A percentile compares a stretch with the other conserved stretches of the same genome.
Evolutionary conservation across 2,888 invertebrate genomes (phyloP).

Genomic region (Agonopterix heracliana): DNA sequence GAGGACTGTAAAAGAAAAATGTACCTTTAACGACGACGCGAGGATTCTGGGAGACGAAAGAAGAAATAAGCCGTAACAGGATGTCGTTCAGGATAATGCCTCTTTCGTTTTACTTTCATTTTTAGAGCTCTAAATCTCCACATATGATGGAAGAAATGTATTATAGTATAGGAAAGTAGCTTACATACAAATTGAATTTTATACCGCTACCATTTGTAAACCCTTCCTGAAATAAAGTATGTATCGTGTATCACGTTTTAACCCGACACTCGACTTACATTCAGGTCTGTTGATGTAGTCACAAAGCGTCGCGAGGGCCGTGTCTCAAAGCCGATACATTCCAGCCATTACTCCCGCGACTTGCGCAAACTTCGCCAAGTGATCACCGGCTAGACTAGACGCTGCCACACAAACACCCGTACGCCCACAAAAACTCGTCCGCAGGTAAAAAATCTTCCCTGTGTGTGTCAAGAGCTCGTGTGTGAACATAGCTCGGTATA

Average conservation of each 20-base stretch:
- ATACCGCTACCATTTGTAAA: neutral
- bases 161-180: neutral
- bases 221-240: neutral
- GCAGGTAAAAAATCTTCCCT: constrained; percentile 54
- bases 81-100: constrained; percentile 72
- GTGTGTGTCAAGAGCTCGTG: constrained; percentile 50
- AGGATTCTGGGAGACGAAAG: constrained; percentile 65
- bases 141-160: neutral
- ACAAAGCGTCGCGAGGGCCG: constrained; percentile 37
- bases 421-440: constrained; percentile 58
- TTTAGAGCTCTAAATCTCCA: constrained; percentile 20
- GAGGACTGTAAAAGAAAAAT: constrained; percentile 75
- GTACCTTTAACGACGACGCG: constrained; percentile 72
- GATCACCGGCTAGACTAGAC: constrained; percentile 65
- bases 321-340: constrained; percentile 51
- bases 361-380: constrained; percentile 56
- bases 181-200: neutral
- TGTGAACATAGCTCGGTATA: constrained; percentile 54
- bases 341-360: constrained; percentile 51
- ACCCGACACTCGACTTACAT: constrained; percentile 26
- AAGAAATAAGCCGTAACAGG: constrained; percentile 74
- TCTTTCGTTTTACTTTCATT: constrained; percentile 61
- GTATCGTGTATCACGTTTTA: constrained; percentile 16
- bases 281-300: constrained; percentile 37
- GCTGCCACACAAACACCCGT: constrained; percentile 51